Base-by-base conservation (phyloP, 2,113 vertebrate species). In the Rhea pennata region DNA sequence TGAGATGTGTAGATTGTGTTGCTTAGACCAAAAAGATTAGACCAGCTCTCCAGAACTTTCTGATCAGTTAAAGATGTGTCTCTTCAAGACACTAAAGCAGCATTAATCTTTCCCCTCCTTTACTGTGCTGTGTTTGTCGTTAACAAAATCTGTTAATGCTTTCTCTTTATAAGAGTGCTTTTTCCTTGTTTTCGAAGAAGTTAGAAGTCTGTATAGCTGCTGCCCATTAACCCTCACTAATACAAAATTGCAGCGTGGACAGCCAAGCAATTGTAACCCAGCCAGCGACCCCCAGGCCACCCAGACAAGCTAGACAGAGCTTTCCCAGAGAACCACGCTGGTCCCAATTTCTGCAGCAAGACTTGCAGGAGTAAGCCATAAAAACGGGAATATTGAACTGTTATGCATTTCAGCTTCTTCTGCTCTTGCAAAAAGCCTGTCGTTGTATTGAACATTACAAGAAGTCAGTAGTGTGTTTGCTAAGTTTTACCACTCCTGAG, bases 21-120 rank as follows among this genome's bases (percentile, higher is more conserved):
- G 67, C 88, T 91, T 61, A 87, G 76, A 79, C 61, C 27, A 72
- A 86, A 21, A 72, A 84, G 61, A 84, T 72, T 59, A 92, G 82
- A 56, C 48, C 15, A 8, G 84, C 73, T 56, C 15, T 12, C n/a
- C 44, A 88, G 80, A 96, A 72, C 66, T 82, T 69, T 70, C 64
- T 93, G 73, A 96, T 96, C 91, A 92, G 74, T 90, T 95, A 95
- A 96, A 96, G 70, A 93, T 65, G 81, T 77, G 22, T 77, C 91
- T 93, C 54, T 73, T 89, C 75, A 61, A 80, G 88, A 61, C 14
- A 29, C 10, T 46, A 78, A 95, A 74, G 86, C 77, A 71, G 6
- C 86, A 76, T 78, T 85, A 62, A 42, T 64, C 5, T 61, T 84
- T 40, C 33, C n/a, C 27, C 20, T 9, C 5, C 13, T 17, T 82